phyloP scores from a whole-genome alignment of 2,888 invertebrate species.

The Bimastos eiseni region DNA sequence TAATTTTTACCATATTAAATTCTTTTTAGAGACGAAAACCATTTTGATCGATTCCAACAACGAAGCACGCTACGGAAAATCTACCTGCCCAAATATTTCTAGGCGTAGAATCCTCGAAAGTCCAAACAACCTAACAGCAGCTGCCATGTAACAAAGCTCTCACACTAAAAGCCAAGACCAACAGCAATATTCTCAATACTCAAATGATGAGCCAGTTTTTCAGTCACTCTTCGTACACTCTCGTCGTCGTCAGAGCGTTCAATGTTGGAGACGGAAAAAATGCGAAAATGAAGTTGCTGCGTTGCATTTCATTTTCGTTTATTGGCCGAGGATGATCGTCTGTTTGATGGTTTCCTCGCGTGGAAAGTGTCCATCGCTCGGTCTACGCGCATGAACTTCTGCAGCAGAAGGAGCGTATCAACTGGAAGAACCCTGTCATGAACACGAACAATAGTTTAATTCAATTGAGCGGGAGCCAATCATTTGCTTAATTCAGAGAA shows the following conservation, averaged over 20 bases:
- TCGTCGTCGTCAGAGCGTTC: neutral
- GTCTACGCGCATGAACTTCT: slow-evolving; percentile 40
- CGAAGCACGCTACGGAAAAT: neutral
- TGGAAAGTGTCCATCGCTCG: slow-evolving; percentile 39
- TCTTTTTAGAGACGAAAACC: neutral
- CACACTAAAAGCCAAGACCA: neutral
- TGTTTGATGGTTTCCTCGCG: slow-evolving; percentile 31
- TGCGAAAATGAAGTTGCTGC: neutral
- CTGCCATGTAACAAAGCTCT: neutral
- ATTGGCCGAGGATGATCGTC: neutral
- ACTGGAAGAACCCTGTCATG: slow-evolving; percentile 40
- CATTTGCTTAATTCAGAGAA: neutral
- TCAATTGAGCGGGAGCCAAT: neutral
- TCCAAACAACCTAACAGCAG: neutral
- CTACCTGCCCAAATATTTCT: neutral
- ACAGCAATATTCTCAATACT: neutral
- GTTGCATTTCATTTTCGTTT: neutral
- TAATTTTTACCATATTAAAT: neutral
- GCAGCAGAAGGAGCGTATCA: slow-evolving; percentile 33
- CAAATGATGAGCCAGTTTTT: too few relatives aligned
- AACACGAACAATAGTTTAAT: neutral
- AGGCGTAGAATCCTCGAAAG: neutral
- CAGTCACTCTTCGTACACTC: too few relatives aligned
- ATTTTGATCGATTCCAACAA: neutral
- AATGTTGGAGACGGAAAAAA: neutral